Evolutionary conservation across 2,797 vertebrate species (phyloP), one percentile per base, ranked within the genome.

Genomic region (Clarias laeviceps): DNA sequence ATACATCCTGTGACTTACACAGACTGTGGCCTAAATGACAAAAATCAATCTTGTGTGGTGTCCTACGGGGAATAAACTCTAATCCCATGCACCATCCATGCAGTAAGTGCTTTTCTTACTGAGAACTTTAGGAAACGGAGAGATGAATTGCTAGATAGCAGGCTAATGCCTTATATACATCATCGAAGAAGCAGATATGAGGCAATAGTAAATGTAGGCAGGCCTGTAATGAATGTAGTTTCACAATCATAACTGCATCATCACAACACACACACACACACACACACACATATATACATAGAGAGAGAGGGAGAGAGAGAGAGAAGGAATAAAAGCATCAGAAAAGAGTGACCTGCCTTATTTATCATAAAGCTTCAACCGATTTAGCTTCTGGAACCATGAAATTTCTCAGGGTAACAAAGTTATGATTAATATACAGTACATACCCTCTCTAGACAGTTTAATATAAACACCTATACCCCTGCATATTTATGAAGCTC

Each of bases 71-170:
- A 70, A 69, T 61, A 80, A 70, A 80, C 37, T 62, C 37, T 57
- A 80, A 72, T 72, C 24, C 76, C 37, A 70, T 45, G 56, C 64
- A 20, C 11, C 34, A 69, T 70, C 22, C 32, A 70, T 50, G 17
- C 15, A 80, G 34, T 45, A 80, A 80, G 18, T 56, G 76, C 64
- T 14, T 72, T 80, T 15, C 66, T 72, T 50, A n/a, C 22, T 70
- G 56, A n/a, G 37, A 80, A 64, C 29, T 62, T 72, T 32, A 34
- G 34, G 50, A 66, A 81, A 56, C 15, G 80, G 62, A 32, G 50
- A 57, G 80, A 56, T 56, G 40, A 70, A 57, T 69, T 27, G 50
- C 27, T 54, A 18, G 32, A 68, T 11, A 8, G 7, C 8, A 18
- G 20, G 50, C 11, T 8, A 29, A 65, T 4, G 14, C n/a, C 62